phyloP scores from a whole-genome alignment of 1,140 invertebrate genomes.

The Drosophila kepulauana region DNA sequence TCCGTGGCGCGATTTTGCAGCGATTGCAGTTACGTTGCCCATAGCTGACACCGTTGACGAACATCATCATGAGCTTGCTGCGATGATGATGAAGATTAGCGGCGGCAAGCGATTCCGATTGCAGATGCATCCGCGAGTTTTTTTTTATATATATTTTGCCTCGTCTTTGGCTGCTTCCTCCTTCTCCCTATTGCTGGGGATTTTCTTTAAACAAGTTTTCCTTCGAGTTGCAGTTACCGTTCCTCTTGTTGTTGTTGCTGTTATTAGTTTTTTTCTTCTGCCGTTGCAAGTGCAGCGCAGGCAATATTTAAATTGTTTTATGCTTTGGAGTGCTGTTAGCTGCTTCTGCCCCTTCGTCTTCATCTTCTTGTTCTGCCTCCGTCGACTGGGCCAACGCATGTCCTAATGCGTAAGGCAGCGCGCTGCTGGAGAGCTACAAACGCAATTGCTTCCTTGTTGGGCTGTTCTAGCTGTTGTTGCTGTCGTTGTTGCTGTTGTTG shows the following conservation, averaged over 20 bases:
- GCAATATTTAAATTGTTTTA: conserved; percentile 84
- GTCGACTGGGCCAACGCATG: conserved; percentile 67
- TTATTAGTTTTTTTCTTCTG: conserved; percentile 20
- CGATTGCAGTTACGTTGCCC: conserved; percentile 71
- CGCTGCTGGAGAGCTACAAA: conserved; percentile 43
- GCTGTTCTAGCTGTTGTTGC: conserved; percentile 19
- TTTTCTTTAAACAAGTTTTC: conserved; percentile 65
- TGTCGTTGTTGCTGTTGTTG: not conserved
- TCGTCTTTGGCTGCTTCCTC: not conserved
- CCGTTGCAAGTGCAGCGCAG: conserved; percentile 76
- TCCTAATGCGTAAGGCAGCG: conserved; percentile 73
- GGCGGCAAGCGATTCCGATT: conserved; percentile 74
- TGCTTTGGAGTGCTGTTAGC: conserved; percentile 77
- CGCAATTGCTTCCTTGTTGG: conserved; percentile 77
- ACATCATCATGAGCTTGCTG: conserved; percentile 61
- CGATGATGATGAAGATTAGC: conserved; percentile 79
- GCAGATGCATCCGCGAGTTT: conserved; percentile 67
- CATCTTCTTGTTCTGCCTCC: not conserved
- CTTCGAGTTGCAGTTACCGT: conserved; percentile 32
- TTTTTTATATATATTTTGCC: no score
- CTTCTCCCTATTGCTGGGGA: not conserved
- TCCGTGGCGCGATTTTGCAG: conserved; percentile 26
- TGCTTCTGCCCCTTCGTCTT: conserved; percentile 8
- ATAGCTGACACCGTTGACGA: conserved; percentile 82
- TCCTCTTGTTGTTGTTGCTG: conserved; percentile 36